Conservation (phyloP, 2,113 vertebrate genomes). For the Pristiophorus japonicus region DNA sequence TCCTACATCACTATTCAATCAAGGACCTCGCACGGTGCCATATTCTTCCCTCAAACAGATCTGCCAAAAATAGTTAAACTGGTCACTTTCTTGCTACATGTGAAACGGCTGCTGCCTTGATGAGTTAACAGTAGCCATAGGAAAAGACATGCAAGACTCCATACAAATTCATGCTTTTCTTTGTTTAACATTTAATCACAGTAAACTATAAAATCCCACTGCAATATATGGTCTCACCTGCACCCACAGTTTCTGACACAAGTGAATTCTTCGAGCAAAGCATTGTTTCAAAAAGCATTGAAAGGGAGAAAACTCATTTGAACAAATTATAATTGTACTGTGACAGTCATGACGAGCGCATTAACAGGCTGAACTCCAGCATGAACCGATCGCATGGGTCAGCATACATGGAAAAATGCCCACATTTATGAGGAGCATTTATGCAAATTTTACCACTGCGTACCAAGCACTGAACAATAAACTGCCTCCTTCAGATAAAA, state of each 20-base stretch:
- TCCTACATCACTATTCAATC: too few species aligned
- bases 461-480: constrained; percentile 21
- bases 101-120: background rate
- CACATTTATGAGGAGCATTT: background rate
- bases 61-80: background rate
- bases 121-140: background rate
- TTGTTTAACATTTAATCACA: background rate
- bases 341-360: too few species aligned
- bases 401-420: background rate
- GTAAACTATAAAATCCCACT: background rate
- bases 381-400: background rate
- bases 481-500: constrained; percentile 1
- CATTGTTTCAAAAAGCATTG: background rate
- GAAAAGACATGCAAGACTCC: background rate
- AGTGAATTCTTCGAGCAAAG: background rate
- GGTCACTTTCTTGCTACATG: background rate
- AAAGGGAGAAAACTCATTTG: constrained; percentile 14
- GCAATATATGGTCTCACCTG: background rate
- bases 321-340: background rate
- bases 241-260: background rate
- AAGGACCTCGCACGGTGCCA: background rate
- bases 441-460: background rate
- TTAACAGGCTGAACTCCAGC: background rate
- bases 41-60: background rate
- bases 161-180: background rate